Conservation (phyloP, 2,797 vertebrate species). For the Chromis chromis region DNA sequence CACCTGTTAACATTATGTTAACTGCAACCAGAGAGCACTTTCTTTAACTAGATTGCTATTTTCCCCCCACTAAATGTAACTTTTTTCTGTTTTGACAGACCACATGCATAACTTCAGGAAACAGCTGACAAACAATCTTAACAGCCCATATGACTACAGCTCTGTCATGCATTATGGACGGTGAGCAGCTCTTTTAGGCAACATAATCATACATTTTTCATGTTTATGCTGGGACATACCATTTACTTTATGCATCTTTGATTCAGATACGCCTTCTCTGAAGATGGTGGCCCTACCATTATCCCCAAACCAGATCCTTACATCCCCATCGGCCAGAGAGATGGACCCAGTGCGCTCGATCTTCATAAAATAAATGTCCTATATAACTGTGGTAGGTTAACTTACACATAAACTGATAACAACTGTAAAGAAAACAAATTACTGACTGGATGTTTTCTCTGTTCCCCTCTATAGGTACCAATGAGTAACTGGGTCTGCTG, state of each 20-base stretch:
- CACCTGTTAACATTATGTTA: background rate
- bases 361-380: slow-evolving; percentile 91
- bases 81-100: slow-evolving; percentile 63
- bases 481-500: slow-evolving; percentile 59
- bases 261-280: slow-evolving; percentile 88
- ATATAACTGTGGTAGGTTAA: slow-evolving; percentile 86
- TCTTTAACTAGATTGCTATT: background rate
- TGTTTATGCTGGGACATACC: background rate
- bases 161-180: slow-evolving; percentile 93
- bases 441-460: slow-evolving; percentile 30
- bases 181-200: slow-evolving; percentile 70
- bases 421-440: background rate
- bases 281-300: slow-evolving; percentile 88
- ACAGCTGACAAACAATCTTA: slow-evolving; percentile 89
- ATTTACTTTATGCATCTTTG: slow-evolving; percentile 13
- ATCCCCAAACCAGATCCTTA: slow-evolving; percentile 89
- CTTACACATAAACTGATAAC: background rate
- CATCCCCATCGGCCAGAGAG: slow-evolving; percentile 88
- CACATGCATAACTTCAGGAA: slow-evolving; percentile 88
- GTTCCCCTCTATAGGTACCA: slow-evolving; percentile 65
- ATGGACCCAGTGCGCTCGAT: slow-evolving; percentile 87
- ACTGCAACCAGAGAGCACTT: background rate
- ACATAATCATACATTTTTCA: slow-evolving; percentile 8
- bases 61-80: background rate
- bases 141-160: slow-evolving; percentile 88